Conservation (phyloP, 2,797 vertebrate genomes). For the Onychomys arenicola region DNA sequence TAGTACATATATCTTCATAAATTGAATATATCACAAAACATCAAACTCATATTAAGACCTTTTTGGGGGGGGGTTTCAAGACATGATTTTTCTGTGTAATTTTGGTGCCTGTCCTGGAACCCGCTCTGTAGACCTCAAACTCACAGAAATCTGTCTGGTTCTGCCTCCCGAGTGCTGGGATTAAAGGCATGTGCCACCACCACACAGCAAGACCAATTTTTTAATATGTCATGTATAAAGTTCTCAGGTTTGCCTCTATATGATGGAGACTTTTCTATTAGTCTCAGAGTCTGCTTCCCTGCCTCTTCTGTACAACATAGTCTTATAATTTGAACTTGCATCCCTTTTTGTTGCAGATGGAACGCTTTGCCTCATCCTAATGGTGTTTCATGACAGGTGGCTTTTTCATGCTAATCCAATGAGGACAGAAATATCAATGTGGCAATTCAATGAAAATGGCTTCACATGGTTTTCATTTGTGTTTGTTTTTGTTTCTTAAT, state of each 20-base stretch:
- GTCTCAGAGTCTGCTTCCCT: neutral
- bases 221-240: neutral
- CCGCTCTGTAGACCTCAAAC: too few relatives aligned
- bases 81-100: too few relatives aligned
- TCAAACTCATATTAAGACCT: neutral
- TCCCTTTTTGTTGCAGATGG: neutral
- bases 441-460: neutral
- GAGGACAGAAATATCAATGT: neutral
- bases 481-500: neutral
- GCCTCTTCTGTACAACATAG: neutral
- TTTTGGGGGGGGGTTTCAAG: too few relatives aligned
- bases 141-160: too few relatives aligned
- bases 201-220: neutral
- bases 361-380: neutral
- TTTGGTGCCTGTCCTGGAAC: too few relatives aligned
- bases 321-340: neutral
- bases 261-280: neutral
- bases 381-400: neutral
- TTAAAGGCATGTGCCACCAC: too few relatives aligned
- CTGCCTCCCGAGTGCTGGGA: too few relatives aligned
- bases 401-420: neutral
- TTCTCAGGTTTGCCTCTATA: neutral
- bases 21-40: neutral
- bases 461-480: neutral
- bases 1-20: neutral